These are phyloP conservation scores for Sparus aurata DNA, from an alignment of 2,797 vertebrate genomes.

Conservation along the genomic window DNA sequence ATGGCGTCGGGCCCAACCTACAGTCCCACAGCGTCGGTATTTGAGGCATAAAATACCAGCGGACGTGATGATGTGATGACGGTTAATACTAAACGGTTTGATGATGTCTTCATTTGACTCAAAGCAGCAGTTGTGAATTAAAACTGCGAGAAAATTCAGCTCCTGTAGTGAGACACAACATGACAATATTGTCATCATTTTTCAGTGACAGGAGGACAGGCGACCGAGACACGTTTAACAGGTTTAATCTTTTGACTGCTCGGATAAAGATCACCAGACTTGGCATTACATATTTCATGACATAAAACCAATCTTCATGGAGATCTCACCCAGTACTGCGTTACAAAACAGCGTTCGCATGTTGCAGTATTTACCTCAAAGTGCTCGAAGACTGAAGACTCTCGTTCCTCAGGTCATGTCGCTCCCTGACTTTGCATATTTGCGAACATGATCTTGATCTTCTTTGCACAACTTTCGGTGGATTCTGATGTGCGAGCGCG, in stretches of 20 bases:
- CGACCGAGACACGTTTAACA: neutral
- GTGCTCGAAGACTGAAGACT: neutral
- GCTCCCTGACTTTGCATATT: neutral
- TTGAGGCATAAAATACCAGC: too few relatives aligned
- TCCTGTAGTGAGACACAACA: too few relatives aligned
- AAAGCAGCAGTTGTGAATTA: neutral
- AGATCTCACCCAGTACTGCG: neutral
- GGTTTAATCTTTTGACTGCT: neutral
- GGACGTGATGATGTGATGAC: neutral
- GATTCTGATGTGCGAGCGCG: constrained; percentile 23
- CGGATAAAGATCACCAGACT: neutral
- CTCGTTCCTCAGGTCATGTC: neutral
- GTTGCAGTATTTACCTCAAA: neutral
- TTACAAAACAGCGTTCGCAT: neutral
- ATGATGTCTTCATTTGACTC: neutral
- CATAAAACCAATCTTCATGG: neutral
- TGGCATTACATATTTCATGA: neutral
- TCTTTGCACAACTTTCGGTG: constrained; percentile 12
- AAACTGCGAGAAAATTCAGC: too few relatives aligned
- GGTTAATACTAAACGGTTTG: neutral
- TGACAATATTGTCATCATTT: neutral
- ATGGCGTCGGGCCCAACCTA: too few relatives aligned
- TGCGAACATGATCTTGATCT: neutral
- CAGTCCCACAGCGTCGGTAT: too few relatives aligned
- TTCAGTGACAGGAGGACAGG: neutral